Percentiles rank a stretch among this genome's conserved stretches.
phyloP scores from a whole-genome alignment of 2,888 invertebrate genomes.

The Gandaritis pyraliata region DNA sequence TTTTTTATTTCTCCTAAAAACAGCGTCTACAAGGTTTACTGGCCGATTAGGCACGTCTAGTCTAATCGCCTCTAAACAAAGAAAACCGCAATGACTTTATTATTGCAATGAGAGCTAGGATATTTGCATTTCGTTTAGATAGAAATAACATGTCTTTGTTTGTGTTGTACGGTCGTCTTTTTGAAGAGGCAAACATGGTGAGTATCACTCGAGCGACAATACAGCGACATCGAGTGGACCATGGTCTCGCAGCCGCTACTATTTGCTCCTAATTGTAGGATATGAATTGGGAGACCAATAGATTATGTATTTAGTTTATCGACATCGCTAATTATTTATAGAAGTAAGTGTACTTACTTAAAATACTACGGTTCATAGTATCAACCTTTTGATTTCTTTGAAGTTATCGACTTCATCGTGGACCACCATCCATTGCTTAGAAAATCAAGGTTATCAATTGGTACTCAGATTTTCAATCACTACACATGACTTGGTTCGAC shows the following conservation, averaged over 20 bases:
- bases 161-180: slow-evolving; percentile 44
- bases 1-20: slow-evolving; percentile 65
- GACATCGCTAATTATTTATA: too few species aligned
- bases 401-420: too few species aligned
- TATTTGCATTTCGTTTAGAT: slow-evolving; percentile 20
- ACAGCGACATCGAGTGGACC: slow-evolving; percentile 64
- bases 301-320: too few species aligned
- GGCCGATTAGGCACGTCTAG: slow-evolving; percentile 69
- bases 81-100: slow-evolving; percentile 49
- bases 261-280: slow-evolving; percentile 44
- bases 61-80: slow-evolving; percentile 46
- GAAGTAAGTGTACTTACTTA: too few species aligned
- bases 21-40: slow-evolving; percentile 66
- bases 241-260: slow-evolving; percentile 51
- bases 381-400: too few species aligned
- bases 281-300: background rate
- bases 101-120: slow-evolving; percentile 12
- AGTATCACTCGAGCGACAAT: slow-evolving; percentile 72
- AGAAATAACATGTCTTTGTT: slow-evolving; percentile 38
- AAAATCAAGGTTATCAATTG: too few species aligned
- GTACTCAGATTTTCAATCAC: too few species aligned
- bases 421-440: too few species aligned
- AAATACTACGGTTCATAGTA: too few species aligned
- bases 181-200: slow-evolving; percentile 73
- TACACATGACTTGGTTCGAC: too few species aligned